Evolutionary conservation across 2,113 vertebrate species (phyloP).

Genomic region (Plotosus lineatus): DNA sequence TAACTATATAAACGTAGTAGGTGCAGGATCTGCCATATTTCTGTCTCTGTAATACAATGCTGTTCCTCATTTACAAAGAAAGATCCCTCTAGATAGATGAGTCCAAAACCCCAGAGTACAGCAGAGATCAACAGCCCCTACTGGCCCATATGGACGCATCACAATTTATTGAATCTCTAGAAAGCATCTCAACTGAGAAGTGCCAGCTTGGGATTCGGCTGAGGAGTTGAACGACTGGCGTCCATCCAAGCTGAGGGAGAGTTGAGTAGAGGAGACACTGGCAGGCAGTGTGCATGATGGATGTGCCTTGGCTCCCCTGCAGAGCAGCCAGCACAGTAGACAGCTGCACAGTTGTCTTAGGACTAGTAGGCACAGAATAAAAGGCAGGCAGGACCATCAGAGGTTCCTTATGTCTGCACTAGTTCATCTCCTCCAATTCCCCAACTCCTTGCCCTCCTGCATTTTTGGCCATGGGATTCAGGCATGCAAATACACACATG

Average conservation of each 20-base stretch:
- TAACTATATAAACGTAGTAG: constrained; percentile 1
- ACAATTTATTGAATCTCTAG: constrained; percentile 65
- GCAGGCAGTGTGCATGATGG: constrained; percentile 65
- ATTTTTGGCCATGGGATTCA: constrained; percentile 42
- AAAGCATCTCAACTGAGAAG: constrained; percentile 62
- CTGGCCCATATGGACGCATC: constrained; percentile 70
- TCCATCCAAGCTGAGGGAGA: constrained; percentile 67
- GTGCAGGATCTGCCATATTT: constrained; percentile 42
- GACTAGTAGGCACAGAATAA: constrained; percentile 54
- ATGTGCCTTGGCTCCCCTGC: constrained; percentile 66
- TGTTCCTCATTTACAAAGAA: constrained; percentile 57
- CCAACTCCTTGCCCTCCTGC: constrained; percentile 44
- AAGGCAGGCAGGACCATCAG: constrained; percentile 64
- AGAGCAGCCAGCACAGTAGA: constrained; percentile 67
- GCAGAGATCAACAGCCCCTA: constrained; percentile 63
- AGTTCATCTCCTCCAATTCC: constrained; percentile 68
- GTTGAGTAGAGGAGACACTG: constrained; percentile 58
- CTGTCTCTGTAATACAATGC: constrained; percentile 55
- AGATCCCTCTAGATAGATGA: constrained; percentile 61
- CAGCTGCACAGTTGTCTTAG: constrained; percentile 74
- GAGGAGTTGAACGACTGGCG: constrained; percentile 65
- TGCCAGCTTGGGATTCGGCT: constrained; percentile 56
- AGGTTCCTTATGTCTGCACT: constrained; percentile 73
- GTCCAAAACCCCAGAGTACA: constrained; percentile 55
- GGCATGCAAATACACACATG: constrained; percentile 13